phyloP scores from a whole-genome alignment of 2,113 vertebrate species.

The Climacteris rufus region DNA sequence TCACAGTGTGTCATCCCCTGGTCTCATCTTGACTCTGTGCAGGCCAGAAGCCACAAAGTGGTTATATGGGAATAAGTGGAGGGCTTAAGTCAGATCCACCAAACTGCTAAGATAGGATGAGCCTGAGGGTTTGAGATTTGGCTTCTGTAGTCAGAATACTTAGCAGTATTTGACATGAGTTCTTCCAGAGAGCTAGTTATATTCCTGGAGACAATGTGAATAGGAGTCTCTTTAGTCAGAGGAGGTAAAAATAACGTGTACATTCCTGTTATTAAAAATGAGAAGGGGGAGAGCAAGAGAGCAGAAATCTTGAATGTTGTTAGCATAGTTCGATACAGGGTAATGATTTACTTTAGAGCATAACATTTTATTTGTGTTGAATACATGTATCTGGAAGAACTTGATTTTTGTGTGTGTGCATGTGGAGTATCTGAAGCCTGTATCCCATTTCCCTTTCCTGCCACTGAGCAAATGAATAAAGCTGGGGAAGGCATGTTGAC shows the following conservation, averaged over 20 bases:
- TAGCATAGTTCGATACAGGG: background rate
- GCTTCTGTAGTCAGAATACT: background rate
- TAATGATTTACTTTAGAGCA: background rate
- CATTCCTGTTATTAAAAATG: conserved; percentile 17
- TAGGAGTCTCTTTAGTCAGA: background rate
- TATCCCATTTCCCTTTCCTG: background rate
- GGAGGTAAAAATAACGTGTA: conserved; percentile 42
- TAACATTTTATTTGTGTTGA: background rate
- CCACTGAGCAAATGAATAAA: background rate
- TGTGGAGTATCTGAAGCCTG: background rate
- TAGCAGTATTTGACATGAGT: background rate
- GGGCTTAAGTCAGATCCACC: background rate
- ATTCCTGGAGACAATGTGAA: conserved; percentile 14
- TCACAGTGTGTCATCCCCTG: background rate
- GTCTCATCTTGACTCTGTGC: background rate
- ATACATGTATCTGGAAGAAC: background rate
- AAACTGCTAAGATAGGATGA: background rate
- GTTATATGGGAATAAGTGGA: background rate
- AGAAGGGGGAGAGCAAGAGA: background rate
- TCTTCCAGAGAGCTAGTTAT: background rate
- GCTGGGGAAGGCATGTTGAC: conserved; percentile 1
- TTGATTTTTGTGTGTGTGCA: background rate
- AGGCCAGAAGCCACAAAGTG: background rate
- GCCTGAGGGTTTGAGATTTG: conserved; percentile 9
- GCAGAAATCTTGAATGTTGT: background rate